Base-by-base conservation (phyloP, 1,140 invertebrate genomes). In the Cepaea nemoralis region DNA sequence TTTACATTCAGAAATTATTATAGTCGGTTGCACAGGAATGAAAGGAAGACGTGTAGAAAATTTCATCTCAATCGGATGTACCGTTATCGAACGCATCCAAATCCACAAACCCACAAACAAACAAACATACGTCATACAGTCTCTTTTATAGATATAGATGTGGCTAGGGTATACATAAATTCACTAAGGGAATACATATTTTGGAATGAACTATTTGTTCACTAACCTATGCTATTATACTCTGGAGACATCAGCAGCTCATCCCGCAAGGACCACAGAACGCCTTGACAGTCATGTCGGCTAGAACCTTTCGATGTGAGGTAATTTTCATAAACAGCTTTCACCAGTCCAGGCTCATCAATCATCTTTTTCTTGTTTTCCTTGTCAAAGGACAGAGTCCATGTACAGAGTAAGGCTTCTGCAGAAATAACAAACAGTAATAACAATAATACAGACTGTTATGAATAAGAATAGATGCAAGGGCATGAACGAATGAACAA, bases 331-430 rank as follows among this genome's bases (percentile, higher is more conserved):
- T 67, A 81, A n/a, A 83, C 79, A 1, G 50, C 33, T 16, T 86
- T 69, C 0, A 85, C 71, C n/a, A 85, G 75, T 0, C 80, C 78
- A 8, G 82, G 75, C 45, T 84, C 78, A 19, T 75, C 71, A 27
- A 83, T 39, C 31, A 87, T 85, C 33, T 81, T 77, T n/a, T 73
- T 37, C 63, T 82, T 83, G 82, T 86, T 86, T 10, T 82, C 67
- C 33, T 84, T 74, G 75, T 87, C 83, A 80, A 87, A 87, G 50
- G 82, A 82, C 35, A 87, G 71, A 0, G 82, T 81, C 86, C 86
- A 87, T 19, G 86, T 63, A 24, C 67, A 71, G 31, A n/a, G 48
- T 10, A 80, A n/a, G n/a, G 69, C 78, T 31, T 80, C 78, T 80
- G 78, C 35, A 27, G 16, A 27, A 27, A 67, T 24, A 33, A 69